Percentiles rank a stretch among this genome's conserved stretches.
These are phyloP conservation scores for Antitype chi DNA, from an alignment of 2,888 invertebrate species.

Conservation along the genomic window DNA sequence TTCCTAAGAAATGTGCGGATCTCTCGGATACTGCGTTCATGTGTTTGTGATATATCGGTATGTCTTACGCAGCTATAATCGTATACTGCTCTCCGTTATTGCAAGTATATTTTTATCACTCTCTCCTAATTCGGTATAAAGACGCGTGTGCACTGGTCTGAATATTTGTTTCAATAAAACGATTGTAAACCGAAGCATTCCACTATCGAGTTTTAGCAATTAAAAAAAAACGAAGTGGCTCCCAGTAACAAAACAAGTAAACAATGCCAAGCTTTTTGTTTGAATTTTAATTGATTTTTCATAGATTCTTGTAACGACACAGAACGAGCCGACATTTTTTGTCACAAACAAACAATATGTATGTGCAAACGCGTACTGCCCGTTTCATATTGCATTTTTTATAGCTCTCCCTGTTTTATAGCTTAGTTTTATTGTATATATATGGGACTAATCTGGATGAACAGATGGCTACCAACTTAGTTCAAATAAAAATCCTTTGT, in stretches of 20 bases:
- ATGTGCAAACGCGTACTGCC: slow-evolving; percentile 46
- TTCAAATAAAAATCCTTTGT: slow-evolving; percentile 15
- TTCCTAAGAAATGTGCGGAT: slow-evolving; percentile 66
- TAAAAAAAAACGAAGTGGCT: slow-evolving; percentile 49
- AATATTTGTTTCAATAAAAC: slow-evolving; percentile 30
- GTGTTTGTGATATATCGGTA: slow-evolving; percentile 62
- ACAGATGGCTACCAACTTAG: slow-evolving; percentile 18
- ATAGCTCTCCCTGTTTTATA: slow-evolving; percentile 44
- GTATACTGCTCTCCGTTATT: slow-evolving; percentile 42
- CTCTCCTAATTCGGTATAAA: slow-evolving; percentile 14
- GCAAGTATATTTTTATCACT: slow-evolving; percentile 42
- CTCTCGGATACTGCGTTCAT: slow-evolving; percentile 61
- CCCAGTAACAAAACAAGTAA: slow-evolving; percentile 50
- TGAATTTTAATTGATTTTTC: slow-evolving; percentile 59
- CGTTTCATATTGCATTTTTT: slow-evolving; percentile 60
- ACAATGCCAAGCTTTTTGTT: slow-evolving; percentile 52
- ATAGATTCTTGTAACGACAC: slow-evolving; percentile 49
- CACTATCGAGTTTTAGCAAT: slow-evolving; percentile 29
- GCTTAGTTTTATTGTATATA: slow-evolving; percentile 47
- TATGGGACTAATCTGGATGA: slow-evolving; percentile 43
- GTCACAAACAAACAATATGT: slow-evolving; percentile 55
- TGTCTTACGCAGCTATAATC: slow-evolving; percentile 49
- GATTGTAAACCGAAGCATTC: slow-evolving; percentile 24
- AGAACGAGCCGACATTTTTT: slow-evolving; percentile 40
- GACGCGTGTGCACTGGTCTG: not conserved